Conservation (phyloP, 2,797 vertebrate genomes). For the Gymnodraco acuticeps region DNA sequence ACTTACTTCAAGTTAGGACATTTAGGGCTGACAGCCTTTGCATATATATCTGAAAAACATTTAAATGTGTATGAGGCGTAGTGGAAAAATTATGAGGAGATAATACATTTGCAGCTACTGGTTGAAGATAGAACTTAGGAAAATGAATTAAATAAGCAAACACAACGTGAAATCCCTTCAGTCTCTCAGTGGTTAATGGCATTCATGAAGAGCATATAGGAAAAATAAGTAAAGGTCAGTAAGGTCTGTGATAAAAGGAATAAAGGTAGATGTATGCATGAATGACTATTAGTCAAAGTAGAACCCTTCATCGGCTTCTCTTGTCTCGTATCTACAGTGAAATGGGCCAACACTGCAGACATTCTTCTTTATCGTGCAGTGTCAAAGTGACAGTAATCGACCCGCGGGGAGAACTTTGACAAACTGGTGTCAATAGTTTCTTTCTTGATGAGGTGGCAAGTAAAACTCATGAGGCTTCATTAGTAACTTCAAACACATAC, state of each 20-base stretch:
- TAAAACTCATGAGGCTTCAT: slow-evolving; percentile 28
- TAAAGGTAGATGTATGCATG: background rate
- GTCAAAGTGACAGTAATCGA: slow-evolving; percentile 42
- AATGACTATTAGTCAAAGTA: background rate
- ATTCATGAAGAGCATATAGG: background rate
- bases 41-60: slow-evolving; percentile 7
- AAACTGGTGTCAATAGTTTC: slow-evolving; percentile 33
- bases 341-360: slow-evolving; percentile 25
- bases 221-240: background rate
- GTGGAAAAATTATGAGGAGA: background rate
- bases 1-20: background rate
- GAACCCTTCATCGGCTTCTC: background rate
- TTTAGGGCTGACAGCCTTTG: background rate
- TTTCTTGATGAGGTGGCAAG: slow-evolving; percentile 46
- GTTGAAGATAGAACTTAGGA: background rate
- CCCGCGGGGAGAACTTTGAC: slow-evolving; percentile 19
- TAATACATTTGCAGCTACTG: background rate
- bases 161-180: background rate
- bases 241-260: background rate
- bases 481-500: background rate
- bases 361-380: slow-evolving; percentile 20
- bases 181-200: background rate
- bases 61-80: background rate
- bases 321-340: slow-evolving; percentile 11
- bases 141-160: background rate